Evolutionary conservation across 2,888 invertebrate genomes (phyloP), one percentile per base, ranked within the genome.

Genomic region (Dyspetes luteomarginatus): DNA sequence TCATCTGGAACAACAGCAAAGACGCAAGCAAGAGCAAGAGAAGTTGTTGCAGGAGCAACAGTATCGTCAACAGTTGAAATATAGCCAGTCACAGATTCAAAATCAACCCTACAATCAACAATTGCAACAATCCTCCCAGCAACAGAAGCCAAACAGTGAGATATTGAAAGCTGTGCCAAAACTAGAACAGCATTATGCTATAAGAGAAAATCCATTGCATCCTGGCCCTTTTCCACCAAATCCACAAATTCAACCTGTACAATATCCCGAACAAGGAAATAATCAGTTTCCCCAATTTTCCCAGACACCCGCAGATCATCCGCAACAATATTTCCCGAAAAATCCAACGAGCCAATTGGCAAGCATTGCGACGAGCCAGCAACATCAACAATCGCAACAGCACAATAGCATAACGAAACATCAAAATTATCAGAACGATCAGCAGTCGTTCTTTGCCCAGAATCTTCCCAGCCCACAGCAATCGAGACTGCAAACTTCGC

Each of bases 81-180:
- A 87, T 30, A 85, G 84, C 64, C 88, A 88, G 19, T 65, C 78
- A 3, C 88, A 87, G 73, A 87, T 83, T 30, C 92, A 92, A 41
- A 91, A 93, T 72, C 93, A 93, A 84, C 92, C 93, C 83, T 93
- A 93, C 88, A 92, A 93, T 81, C 93, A 93, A 24, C 83, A 85
- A 22, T 62, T 50, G 5, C 87, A 86, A 28, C 84, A 80, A 26
- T 80, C 73, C 15, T 43, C 75, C 22, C 80, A 83, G 5, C 65
- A 68, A 1, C 41, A 79, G 19, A 85, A 86, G 43, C 93, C 95
- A 0, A 95, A 94, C 43, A 96, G 96, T 0, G 96, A 97, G 92
- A 93, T 97, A 48, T 94, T 96, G 19, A 95, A 95, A 72, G 95
- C 97, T 17, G 94, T 97, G 76, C 95, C 97, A 4, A 96, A 96